Conservation (phyloP, 2,888 invertebrate species). For the Orchestes rusci region DNA sequence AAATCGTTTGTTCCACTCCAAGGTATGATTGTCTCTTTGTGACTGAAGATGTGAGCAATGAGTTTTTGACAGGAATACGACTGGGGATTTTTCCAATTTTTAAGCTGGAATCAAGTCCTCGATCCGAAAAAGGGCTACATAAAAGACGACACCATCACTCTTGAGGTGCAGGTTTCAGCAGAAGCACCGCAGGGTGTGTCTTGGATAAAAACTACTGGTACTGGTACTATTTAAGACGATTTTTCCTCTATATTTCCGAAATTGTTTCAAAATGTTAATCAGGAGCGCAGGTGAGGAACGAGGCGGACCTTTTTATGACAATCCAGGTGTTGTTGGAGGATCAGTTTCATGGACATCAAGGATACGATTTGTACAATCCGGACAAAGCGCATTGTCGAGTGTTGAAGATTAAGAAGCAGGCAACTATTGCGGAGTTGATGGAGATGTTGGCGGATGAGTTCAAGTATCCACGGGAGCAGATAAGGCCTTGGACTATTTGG, state of each 20-base stretch:
- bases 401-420: constrained; percentile 84
- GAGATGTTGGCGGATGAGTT: constrained; percentile 82
- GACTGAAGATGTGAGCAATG: too few relatives aligned
- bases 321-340: constrained; percentile 76
- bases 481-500: constrained; percentile 90
- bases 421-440: constrained; percentile 77
- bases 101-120: too few relatives aligned
- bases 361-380: constrained; percentile 90
- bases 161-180: too few relatives aligned
- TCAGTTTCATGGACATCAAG: constrained; percentile 89
- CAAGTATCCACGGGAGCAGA: constrained; percentile 79
- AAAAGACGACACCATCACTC: too few relatives aligned
- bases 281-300: constrained; percentile 91
- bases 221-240: too few relatives aligned
- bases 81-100: too few relatives aligned
- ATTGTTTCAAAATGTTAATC: too few relatives aligned
- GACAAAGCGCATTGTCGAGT: constrained; percentile 77
- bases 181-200: too few relatives aligned
- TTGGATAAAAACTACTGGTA: constrained; percentile 91
- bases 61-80: too few relatives aligned
- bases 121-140: too few relatives aligned
- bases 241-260: too few relatives aligned
- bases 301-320: constrained; percentile 93
- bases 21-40: too few relatives aligned
- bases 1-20: constrained; percentile 93